Evolutionary conservation across 2,888 invertebrate species (phyloP), one percentile per base, ranked within the genome.

Genomic region (Tenthredo amoena): DNA sequence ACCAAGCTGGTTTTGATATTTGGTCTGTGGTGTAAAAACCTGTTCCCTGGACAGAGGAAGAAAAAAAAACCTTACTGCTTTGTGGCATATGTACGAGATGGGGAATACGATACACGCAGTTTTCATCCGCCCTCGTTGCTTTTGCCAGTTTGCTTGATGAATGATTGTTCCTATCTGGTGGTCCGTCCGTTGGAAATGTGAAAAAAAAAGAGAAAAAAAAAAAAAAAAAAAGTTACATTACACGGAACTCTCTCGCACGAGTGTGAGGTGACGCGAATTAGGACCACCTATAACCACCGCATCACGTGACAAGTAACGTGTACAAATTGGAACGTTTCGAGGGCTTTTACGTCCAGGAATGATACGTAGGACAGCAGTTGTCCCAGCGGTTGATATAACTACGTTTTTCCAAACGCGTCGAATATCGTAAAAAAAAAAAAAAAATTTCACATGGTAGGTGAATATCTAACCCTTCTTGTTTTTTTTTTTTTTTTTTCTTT

Each of bases 81-180:
- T 47, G 37, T 37, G 68, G 83, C 83, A 83, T 68, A 83, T 83
- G 83, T 43, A 68, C 83, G 83, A 68, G 83, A 83, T 83, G 47
- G 83, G 68, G 68, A 31, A 50, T 62, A 81, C 62, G 81, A 81
- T 81, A 81, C 62, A 81, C 81, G 6, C 68, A 74, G 62, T 43
- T 71, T 83, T 68, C n/a, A 21, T 68, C 83, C 47, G 31, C 47
- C 68, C 50, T 50, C 50, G 40, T 50, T 26, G 37, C 50, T 21
- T 43, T 43, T 55, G 55, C 62, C 47, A 68, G 65, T 83, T 68
- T 68, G 68, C 83, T 68, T 68, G 83, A 83, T 71, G 83, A 83
- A 83, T 83, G 83, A 83, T 83, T 83, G 68, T 83, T 68, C 47
- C 83, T 83, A 83, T 83, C 83, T 68, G 83, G 40, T 18, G 68